Evolutionary conservation across 1,140 invertebrate species (phyloP).

Genomic region (Medauroidea extradentata): DNA sequence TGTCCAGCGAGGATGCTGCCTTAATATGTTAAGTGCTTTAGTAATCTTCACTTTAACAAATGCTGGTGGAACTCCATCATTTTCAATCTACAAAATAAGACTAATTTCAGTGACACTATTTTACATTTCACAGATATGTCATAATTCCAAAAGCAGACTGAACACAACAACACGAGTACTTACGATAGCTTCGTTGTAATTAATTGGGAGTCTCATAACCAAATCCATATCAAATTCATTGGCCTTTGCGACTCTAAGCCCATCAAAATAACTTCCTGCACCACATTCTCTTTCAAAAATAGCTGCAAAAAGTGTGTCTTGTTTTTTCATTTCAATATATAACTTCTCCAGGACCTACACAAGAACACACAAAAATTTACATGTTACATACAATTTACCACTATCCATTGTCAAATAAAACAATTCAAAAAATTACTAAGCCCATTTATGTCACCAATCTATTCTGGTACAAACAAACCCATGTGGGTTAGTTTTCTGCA

Average conservation of each 20-base stretch:
- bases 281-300: conserved; percentile 39
- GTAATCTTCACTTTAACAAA: conserved; percentile 21
- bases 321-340: conserved; percentile 28
- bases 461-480: neutral
- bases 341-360: conserved; percentile 21
- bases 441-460: neutral
- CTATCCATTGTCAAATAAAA: neutral
- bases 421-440: neutral
- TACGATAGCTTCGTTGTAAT: conserved; percentile 36
- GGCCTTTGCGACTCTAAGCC: conserved; percentile 46
- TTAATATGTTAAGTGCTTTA: neutral
- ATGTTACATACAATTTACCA: neutral
- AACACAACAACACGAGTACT: conserved; percentile 35
- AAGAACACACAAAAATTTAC: neutral
- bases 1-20: conserved; percentile 4
- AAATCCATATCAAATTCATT: conserved; percentile 54
- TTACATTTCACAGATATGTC: too few relatives aligned
- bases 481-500: neutral
- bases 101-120: conserved; percentile 30
- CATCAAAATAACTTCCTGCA: conserved; percentile 51
- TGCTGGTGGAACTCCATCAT: neutral
- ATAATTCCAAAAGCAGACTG: conserved; percentile 6
- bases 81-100: conserved; percentile 26
- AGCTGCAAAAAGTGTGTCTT: conserved; percentile 31
- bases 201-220: conserved; percentile 44